These are phyloP conservation scores for Ischnus inquisitorius DNA, from an alignment of 2,888 invertebrate genomes.

Conservation along the genomic window DNA sequence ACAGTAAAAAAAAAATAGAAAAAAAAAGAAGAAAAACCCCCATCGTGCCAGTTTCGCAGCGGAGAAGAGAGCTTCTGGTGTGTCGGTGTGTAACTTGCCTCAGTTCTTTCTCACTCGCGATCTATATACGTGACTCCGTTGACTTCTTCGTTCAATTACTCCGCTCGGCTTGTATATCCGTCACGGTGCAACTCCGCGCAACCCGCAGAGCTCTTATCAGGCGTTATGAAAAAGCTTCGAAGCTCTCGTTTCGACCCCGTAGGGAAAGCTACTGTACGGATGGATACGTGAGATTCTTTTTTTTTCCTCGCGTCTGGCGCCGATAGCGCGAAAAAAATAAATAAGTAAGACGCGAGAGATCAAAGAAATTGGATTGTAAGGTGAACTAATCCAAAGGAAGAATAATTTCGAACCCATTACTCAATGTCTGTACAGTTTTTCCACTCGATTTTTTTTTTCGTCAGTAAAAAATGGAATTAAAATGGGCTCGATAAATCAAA, in stretches of 20 bases:
- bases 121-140: constrained; percentile 62
- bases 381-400: background rate
- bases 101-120: constrained; percentile 24
- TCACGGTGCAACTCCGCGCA: background rate
- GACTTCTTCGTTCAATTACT: constrained; percentile 74
- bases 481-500: background rate
- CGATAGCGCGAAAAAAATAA: background rate
- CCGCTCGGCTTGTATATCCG: constrained; percentile 33
- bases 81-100: constrained; percentile 16
- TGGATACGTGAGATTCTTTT: background rate
- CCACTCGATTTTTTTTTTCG: too few species aligned
- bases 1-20: constrained; percentile 24
- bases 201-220: constrained; percentile 6
- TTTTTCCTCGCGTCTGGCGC: background rate
- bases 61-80: background rate
- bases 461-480: background rate
- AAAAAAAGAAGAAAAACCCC: constrained; percentile 1
- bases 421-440: too few species aligned
- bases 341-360: background rate
- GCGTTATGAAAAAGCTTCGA: background rate
- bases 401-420: background rate
- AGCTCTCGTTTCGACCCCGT: background rate
- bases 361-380: background rate
- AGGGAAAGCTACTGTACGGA: background rate
- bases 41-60: background rate